Evolutionary conservation across 2,113 vertebrate genomes (phyloP).

Genomic region (Sylvietta virens): DNA sequence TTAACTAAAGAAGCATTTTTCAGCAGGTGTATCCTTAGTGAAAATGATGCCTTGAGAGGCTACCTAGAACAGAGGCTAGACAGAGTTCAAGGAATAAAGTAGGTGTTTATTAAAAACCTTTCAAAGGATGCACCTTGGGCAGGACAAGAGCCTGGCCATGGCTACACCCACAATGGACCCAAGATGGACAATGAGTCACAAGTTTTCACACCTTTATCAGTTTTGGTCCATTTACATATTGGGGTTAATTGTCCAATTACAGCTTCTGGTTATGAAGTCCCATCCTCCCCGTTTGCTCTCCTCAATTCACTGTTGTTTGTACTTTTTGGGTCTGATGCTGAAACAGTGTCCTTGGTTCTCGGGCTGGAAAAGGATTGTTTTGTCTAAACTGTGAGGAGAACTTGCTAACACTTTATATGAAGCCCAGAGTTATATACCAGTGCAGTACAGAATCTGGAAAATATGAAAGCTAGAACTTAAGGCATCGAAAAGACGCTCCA

Average conservation of each 20-base stretch:
- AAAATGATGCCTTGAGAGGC: not conserved
- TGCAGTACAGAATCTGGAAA: not conserved
- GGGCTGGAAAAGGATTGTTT: not conserved
- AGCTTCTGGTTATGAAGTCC: not conserved
- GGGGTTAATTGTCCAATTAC: not conserved
- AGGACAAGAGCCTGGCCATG: fast-evolving
- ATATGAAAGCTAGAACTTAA: not conserved
- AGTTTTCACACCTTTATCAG: not conserved
- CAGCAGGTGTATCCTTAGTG: not conserved
- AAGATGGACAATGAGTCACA: fast-evolving
- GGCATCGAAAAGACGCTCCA: not conserved
- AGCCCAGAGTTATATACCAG: not conserved
- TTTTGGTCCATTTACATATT: not conserved
- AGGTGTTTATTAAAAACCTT: not conserved
- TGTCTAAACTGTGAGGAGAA: not conserved
- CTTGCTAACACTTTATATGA: not conserved
- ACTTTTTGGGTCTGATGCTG: not conserved
- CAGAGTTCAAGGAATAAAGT: not conserved
- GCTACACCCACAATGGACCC: not conserved
- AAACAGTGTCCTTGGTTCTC: not conserved
- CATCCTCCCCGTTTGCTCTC: not conserved
- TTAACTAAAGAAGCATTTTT: not conserved
- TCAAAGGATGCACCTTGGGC: no score
- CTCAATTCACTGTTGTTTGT: fast-evolving
- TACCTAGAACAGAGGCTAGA: not conserved